Evolutionary conservation across 2,888 invertebrate species (phyloP).

Genomic region (Apotomis turbidana): DNA sequence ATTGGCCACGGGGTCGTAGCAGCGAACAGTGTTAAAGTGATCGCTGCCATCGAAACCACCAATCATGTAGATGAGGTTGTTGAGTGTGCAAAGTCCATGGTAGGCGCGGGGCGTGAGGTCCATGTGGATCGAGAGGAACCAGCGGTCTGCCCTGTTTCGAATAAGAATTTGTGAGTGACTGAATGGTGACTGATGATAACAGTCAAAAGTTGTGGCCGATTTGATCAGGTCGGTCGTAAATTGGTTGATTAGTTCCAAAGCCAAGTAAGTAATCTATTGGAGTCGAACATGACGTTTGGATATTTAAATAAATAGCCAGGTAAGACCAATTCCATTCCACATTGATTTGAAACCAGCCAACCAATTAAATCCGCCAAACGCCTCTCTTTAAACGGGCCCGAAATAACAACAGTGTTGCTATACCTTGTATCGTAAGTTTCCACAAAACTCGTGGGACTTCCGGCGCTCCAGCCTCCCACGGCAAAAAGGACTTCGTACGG

Average conservation of each 20-base stretch:
- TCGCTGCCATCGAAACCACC: conserved; percentile 93
- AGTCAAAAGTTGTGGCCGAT: no score
- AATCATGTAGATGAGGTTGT: conserved; percentile 89
- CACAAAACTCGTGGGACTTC: conserved; percentile 91
- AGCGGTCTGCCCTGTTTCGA: conserved; percentile 86
- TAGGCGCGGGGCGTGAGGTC: conserved; percentile 89
- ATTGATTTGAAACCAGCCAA: no score
- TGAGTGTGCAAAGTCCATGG: conserved; percentile 89
- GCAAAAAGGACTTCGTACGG: conserved; percentile 92
- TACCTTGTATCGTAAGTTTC: conserved; percentile 91
- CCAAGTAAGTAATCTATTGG: no score
- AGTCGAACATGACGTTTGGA: no score
- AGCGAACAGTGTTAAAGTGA: conserved; percentile 90
- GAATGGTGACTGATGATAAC: no score
- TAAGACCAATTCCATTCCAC: no score
- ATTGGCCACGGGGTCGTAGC: conserved; percentile 90
- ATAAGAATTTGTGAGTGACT: no score
- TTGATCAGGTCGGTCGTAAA: no score
- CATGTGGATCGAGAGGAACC: conserved; percentile 88
- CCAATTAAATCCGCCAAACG: no score
- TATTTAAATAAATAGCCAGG: no score
- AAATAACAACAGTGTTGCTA: conserved; percentile 9
- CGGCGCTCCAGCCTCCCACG: conserved; percentile 93
- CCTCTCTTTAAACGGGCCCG: no score
- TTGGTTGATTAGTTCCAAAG: no score